A percentile compares a stretch with the other conserved stretches of the same genome.
phyloP scores from a whole-genome alignment of 2,797 vertebrate genomes.

The Anabas testudineus region DNA sequence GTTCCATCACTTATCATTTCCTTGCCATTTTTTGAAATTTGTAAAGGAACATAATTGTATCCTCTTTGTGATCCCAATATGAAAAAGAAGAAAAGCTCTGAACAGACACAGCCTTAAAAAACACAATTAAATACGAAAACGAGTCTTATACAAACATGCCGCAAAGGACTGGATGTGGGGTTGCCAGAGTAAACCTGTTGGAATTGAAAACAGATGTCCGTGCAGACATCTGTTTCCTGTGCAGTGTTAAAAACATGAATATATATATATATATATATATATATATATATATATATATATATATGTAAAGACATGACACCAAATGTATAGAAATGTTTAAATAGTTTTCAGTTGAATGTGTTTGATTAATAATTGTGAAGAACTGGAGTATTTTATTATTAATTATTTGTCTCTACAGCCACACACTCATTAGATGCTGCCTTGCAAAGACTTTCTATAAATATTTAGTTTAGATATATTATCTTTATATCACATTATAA shows the following conservation, averaged over 20 bases:
- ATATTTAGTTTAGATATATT: too few species aligned
- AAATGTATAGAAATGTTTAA: constrained; percentile 22
- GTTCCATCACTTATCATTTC: background rate
- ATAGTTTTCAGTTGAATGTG: constrained; percentile 1
- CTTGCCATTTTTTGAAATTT: background rate
- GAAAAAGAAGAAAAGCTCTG: constrained; percentile 21
- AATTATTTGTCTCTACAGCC: background rate
- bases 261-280: too few species aligned
- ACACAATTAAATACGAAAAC: constrained; percentile 67
- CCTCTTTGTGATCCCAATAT: background rate
- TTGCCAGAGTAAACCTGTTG: constrained; percentile 65
- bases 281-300: too few species aligned
- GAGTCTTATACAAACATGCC: constrained; percentile 54
- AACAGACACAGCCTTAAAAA: constrained; percentile 59
- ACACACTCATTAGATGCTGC: too few species aligned
- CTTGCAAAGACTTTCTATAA: too few species aligned
- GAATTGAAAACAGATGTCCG: constrained; percentile 81
- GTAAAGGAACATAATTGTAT: background rate
- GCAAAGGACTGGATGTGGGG: constrained; percentile 45
- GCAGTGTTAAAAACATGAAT: constrained; percentile 25
- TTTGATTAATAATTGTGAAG: constrained; percentile 10
- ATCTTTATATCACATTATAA: too few species aligned
- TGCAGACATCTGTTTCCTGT: constrained; percentile 69
- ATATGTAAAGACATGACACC: constrained; percentile 48
- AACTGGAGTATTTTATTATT: background rate